A percentile compares a stretch with the other conserved stretches of the same genome.
phyloP scores from a whole-genome alignment of 2,888 invertebrate genomes.

The Eristalis arbustorum region DNA sequence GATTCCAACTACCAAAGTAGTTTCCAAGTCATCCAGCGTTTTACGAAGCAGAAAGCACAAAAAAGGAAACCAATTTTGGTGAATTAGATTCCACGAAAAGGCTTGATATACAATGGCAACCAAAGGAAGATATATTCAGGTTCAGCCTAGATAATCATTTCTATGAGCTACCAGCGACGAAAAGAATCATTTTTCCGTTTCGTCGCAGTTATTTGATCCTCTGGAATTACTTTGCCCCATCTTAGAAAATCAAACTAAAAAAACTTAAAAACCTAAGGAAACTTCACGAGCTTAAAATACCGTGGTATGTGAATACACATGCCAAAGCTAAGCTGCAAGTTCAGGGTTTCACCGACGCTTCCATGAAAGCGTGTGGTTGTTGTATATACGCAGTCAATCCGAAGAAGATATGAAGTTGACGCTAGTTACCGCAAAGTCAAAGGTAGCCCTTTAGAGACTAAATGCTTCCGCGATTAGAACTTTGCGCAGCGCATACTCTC shows the following conservation, averaged over 20 bases:
- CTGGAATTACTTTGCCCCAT: conserved; percentile 49
- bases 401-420: conserved; percentile 41
- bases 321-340: conserved; percentile 24
- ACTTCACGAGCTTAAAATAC: conserved; percentile 27
- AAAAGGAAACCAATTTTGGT: conserved; percentile 22
- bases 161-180: not conserved
- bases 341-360: conserved; percentile 46
- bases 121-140: not conserved
- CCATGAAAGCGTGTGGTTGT: conserved; percentile 22
- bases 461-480: too few species aligned
- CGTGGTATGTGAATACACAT: conserved; percentile 27
- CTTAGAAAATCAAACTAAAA: too few species aligned
- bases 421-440: conserved; percentile 22
- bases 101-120: conserved; percentile 35
- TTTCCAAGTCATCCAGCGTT: not conserved
- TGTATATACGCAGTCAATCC: too few species aligned
- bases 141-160: not conserved
- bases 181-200: not conserved
- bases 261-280: conserved; percentile 24
- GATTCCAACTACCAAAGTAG: not conserved
- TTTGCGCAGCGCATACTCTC: too few species aligned
- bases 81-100: conserved; percentile 39
- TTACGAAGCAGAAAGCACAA: not conserved
- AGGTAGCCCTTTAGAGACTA: too few species aligned
- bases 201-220: conserved; percentile 52